Base-by-base conservation (phyloP, 2,888 invertebrate genomes). In the Parasteatoda lunata region DNA sequence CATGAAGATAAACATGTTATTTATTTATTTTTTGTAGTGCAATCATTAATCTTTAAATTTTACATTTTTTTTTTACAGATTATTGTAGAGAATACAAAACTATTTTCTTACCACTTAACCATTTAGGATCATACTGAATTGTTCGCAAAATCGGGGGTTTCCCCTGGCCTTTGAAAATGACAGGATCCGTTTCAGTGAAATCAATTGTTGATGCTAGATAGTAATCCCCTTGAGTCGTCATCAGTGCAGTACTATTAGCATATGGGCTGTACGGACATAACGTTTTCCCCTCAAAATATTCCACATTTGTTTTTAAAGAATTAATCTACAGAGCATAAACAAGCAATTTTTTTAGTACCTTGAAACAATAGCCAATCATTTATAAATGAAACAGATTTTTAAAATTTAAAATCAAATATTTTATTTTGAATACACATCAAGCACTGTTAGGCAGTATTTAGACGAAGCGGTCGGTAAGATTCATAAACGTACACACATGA, bases 221-320 rank as follows among this genome's bases (percentile, higher is more conserved):
- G 91, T 96, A 95, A 90, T 95, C 95, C 3, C 96, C 96, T 71
- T 92, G 93, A 52, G 92, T 91, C 5, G 96, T 94, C 91, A 97
- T 93, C 30, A 97, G 93, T 9, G 96, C 95, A 0, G 97, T 97
- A 90, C 95, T 95, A 91, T 97, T 97, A n/a, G 97, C 95, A 89
- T 94, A 93, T 0, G 97, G 98, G 91, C 95, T 96, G 93, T 96
- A 96, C 0, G 98, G 97, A 91, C 96, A 96, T 92, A 95, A 96
- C 5, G 96, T 97, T 70, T 95, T 94, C 0, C 97, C 97, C 47
- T 94, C 94, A 89, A 95, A 94, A 91, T 93, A 94, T 89, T 94
- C 94, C 6, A 94, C 94, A 59, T 84, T 49, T 11, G 77, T 54
- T 51, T 87, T 76, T n/a, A 89, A 49, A 68, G 77, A 47, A 30